Evolutionary conservation across 2,888 invertebrate genomes (phyloP).

Genomic region (Calameuta filiformis): DNA sequence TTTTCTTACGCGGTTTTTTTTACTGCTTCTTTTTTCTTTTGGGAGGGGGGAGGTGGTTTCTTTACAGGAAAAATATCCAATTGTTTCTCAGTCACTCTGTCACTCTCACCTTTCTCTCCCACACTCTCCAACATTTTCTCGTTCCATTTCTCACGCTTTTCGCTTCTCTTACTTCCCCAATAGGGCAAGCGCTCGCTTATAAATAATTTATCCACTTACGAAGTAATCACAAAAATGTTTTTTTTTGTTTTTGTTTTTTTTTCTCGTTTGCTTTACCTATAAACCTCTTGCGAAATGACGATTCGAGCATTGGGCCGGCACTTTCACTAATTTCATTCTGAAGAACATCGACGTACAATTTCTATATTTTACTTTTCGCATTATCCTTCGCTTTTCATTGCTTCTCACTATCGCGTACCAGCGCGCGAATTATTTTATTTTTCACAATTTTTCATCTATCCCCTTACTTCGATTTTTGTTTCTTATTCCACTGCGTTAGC

Average conservation of each 20-base stretch:
- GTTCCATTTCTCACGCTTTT: neutral
- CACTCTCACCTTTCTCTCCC: neutral
- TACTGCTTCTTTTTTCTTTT: neutral
- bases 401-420: neutral
- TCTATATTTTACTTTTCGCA: neutral
- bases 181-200: constrained; percentile 13
- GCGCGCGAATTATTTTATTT: neutral
- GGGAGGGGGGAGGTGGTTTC: neutral
- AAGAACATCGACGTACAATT: neutral
- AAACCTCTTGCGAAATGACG: neutral
- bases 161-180: neutral
- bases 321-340: neutral
- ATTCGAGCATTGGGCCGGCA: neutral
- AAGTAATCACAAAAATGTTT: constrained; percentile 2
- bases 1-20: neutral
- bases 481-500: neutral
- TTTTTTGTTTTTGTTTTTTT: neutral
- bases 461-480: neutral
- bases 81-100: neutral
- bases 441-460: neutral
- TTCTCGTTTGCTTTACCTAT: neutral
- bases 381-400: neutral
- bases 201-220: constrained; percentile 7
- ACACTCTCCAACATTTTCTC: neutral
- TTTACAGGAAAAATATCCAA: neutral